Evolutionary conservation across 2,113 vertebrate genomes (phyloP), one percentile per base, ranked within the genome.

Genomic region (Corythaeola cristata): DNA sequence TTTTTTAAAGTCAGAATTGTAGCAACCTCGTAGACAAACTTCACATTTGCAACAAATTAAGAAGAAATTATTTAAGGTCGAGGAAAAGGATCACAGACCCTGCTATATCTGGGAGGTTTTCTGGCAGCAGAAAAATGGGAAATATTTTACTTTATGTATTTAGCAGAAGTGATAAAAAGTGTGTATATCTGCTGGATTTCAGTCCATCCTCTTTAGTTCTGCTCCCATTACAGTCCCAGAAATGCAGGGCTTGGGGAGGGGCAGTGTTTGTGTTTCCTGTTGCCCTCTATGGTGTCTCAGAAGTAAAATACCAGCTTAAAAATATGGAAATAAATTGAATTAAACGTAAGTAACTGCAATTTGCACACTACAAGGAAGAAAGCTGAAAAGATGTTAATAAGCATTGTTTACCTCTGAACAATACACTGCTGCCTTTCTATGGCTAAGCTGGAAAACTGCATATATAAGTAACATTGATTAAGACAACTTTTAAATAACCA

Each of bases 211-310:
- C 45, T 8, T 74, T 67, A 85, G 23, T 41, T 79, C 50, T 81
- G 13, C 22, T 89, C 41, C 68, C 33, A 28, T 60, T 63, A 47
- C 41, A 37, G 37, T 45, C 7, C 41, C 37, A 66, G 75, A 59
- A 53, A 71, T 8, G 12, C 22, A 76, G 63, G 30, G n/a, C 33
- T 58, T 62, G 35, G 50, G 23, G 85, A 37, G 22, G 59, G 49
- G 24, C 66, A 24, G 32, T 5, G 15, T 87, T 76, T 33, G 63
- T 64, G 58, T 66, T 91, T 63, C 20, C 58, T 76, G 4, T 89
- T 79, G 84, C 87, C 91, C 72, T 95, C 93, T 95, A n/a, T 89
- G 79, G 72, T 72, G 35, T 78, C 45, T 45, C 52, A 58, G 71
- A 60, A 92, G 55, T 53, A 82, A 63, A 82, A 32, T 50, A 63